Percentiles rank a stretch among this genome's conserved stretches.
Conservation (phyloP, 2,797 vertebrate genomes). For the Rallus crepitans region DNA sequence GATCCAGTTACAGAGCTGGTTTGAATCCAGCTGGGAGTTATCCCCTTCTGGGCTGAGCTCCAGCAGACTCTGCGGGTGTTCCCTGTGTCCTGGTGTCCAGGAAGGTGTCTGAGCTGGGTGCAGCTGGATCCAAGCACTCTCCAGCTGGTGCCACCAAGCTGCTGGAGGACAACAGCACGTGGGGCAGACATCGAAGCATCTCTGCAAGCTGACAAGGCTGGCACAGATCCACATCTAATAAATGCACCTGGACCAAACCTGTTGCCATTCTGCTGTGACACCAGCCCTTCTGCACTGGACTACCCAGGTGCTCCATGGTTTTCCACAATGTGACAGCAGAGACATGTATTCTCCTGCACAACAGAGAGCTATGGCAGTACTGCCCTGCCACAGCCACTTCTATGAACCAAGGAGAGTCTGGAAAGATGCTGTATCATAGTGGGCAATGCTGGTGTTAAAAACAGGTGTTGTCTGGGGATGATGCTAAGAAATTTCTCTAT, state of each 20-base stretch:
- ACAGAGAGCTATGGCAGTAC: not conserved
- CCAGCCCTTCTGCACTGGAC: not conserved
- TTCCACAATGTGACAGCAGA: not conserved
- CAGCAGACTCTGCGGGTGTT: not conserved
- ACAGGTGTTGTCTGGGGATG: not conserved
- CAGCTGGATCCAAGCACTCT: not conserved
- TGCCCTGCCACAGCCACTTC: not conserved
- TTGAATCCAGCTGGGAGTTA: not conserved
- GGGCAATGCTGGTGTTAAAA: not conserved
- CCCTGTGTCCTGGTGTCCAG: not conserved
- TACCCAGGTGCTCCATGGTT: not conserved
- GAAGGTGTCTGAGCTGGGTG: not conserved
- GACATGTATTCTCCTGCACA: not conserved
- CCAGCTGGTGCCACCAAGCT: not conserved
- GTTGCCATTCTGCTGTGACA: not conserved
- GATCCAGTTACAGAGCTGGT: not conserved
- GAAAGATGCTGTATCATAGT: not conserved
- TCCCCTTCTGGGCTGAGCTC: not conserved
- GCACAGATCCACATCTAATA: not conserved
- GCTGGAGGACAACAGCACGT: not conserved
- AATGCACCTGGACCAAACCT: not conserved
- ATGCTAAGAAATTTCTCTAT: not conserved
- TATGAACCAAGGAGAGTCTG: rapidly evolving
- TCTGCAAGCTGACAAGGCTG: not conserved
- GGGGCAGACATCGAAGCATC: not conserved